Conservation (phyloP, 2,113 vertebrate genomes). For the Panthera uncia region DNA sequence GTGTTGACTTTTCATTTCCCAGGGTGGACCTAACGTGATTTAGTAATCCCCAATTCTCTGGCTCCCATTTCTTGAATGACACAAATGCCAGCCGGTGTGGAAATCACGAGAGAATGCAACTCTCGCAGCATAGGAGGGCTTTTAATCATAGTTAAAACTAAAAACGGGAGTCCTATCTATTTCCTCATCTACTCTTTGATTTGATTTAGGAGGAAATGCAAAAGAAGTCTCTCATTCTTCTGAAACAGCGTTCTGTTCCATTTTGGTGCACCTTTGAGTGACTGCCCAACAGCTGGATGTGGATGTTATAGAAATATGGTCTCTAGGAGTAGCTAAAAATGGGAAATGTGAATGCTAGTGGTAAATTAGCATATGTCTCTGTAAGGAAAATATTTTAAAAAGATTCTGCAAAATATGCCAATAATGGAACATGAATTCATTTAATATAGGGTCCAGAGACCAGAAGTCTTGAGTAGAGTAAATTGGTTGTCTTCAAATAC, state of each 20-base stretch:
- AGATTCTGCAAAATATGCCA: not conserved
- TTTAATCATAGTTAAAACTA: conserved; percentile 63
- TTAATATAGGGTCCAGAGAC: not conserved
- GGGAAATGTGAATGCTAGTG: not conserved
- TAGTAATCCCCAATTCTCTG: conserved; percentile 67
- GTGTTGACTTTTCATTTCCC: conserved; percentile 79
- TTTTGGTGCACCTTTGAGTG: not conserved
- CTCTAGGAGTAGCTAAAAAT: not conserved
- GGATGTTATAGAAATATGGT: not conserved
- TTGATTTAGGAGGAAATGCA: not conserved
- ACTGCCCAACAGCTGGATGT: not conserved
- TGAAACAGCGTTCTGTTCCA: not conserved
- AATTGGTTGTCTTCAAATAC: not conserved
- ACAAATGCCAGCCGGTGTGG: conserved; percentile 29
- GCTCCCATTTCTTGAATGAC: conserved; percentile 69
- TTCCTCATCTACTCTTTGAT: conserved; percentile 37
- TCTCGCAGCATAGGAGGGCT: not conserved
- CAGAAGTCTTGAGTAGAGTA: not conserved
- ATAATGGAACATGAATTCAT: not conserved
- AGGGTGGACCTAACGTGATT: conserved; percentile 61
- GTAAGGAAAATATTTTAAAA: not conserved
- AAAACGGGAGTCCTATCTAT: conserved; percentile 58
- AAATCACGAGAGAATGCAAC: conserved; percentile 59
- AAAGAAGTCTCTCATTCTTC: not conserved
- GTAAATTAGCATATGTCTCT: not conserved